Evolutionary conservation across 2,797 vertebrate species (phyloP).

Genomic region (Sciaenops ocellatus): DNA sequence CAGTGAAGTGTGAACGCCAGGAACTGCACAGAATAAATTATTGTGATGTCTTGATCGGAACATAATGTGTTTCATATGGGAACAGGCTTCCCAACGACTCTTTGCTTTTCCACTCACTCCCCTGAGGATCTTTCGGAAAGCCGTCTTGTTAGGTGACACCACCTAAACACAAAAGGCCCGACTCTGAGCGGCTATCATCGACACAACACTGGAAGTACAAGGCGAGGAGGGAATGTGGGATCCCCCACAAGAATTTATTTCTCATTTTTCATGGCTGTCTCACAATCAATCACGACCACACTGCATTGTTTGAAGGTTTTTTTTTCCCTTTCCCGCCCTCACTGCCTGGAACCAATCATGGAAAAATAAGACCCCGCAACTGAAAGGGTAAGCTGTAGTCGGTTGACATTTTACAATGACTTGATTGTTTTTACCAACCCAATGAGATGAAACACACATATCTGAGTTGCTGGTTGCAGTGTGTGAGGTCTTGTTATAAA

Average conservation of each 20-base stretch:
- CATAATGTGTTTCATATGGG: slow-evolving; percentile 41
- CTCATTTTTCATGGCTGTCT: slow-evolving; percentile 51
- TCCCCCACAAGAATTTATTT: slow-evolving; percentile 47
- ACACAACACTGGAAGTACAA: slow-evolving; percentile 23
- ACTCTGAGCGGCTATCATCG: slow-evolving; percentile 3
- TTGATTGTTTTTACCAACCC: slow-evolving; percentile 46
- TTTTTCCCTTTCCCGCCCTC: not conserved
- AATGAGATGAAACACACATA: slow-evolving; percentile 12
- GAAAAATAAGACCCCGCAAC: slow-evolving; percentile 42
- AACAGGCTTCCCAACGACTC: not conserved
- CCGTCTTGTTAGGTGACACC: slow-evolving; percentile 31
- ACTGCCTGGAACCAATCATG: slow-evolving; percentile 57
- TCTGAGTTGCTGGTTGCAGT: slow-evolving; percentile 2
- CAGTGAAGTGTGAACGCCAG: not conserved
- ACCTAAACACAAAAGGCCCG: slow-evolving; percentile 17
- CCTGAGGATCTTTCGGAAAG: slow-evolving; percentile 7
- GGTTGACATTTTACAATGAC: slow-evolving; percentile 58
- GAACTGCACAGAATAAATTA: slow-evolving; percentile 9
- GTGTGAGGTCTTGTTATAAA: slow-evolving; percentile 26
- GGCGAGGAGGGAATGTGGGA: slow-evolving; percentile 41
- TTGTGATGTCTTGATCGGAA: slow-evolving; percentile 22
- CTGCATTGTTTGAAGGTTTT: slow-evolving; percentile 40
- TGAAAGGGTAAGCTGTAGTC: slow-evolving; percentile 31
- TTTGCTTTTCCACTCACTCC: not conserved
- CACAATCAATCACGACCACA: slow-evolving; percentile 58